Conservation (phyloP, 2,113 vertebrate genomes). For the Hemiprocne comata region DNA sequence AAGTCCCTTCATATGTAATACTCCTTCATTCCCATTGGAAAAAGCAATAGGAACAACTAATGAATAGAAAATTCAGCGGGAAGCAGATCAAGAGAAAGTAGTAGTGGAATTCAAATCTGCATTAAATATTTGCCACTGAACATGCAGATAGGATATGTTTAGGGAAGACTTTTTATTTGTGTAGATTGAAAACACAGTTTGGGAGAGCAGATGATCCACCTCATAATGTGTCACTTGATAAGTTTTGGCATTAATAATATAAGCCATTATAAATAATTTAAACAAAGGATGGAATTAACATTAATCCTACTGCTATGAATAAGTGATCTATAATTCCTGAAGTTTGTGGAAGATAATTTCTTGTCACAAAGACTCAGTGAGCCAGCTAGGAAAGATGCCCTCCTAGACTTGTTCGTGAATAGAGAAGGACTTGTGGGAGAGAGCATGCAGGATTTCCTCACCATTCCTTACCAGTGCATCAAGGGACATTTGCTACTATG, state of each 20-base stretch:
- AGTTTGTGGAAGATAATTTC: not conserved
- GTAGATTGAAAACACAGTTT: not conserved
- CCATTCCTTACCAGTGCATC: not conserved
- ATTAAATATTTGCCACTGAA: not conserved
- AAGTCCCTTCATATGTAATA: not conserved
- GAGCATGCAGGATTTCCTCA: no score
- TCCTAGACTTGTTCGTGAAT: not conserved
- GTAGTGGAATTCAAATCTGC: not conserved
- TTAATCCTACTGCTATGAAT: not conserved
- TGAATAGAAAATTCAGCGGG: not conserved
- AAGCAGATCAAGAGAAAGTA: not conserved
- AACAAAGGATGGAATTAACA: not conserved
- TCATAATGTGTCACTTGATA: not conserved
- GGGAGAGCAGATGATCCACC: not conserved
- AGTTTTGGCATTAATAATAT: slow-evolving; percentile 18
- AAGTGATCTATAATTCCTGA: not conserved
- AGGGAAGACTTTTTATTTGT: not conserved
- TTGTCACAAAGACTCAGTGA: not conserved
- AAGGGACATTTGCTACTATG: not conserved
- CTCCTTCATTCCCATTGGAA: not conserved
- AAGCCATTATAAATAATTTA: slow-evolving; percentile 9
- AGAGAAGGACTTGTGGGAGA: not conserved
- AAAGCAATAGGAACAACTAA: not conserved
- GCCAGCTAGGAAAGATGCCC: not conserved
- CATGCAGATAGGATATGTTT: not conserved